phyloP scores from a whole-genome alignment of 1,140 invertebrate species.

The Papilio dardanus region DNA sequence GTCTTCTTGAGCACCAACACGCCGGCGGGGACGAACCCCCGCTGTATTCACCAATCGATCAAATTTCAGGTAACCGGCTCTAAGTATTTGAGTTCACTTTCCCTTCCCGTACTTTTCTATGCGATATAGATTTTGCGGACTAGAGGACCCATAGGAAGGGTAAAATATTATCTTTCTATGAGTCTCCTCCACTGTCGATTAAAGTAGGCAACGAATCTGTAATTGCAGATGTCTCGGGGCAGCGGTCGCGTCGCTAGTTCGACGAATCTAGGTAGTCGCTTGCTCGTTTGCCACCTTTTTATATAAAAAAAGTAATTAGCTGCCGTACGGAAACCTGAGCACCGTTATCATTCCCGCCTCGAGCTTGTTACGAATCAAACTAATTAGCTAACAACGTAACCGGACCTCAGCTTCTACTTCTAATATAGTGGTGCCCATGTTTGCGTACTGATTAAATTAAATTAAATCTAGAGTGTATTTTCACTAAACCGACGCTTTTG shows the following conservation, averaged over 20 bases:
- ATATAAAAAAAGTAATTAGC: no score
- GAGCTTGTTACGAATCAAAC: neutral
- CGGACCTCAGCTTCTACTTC: neutral
- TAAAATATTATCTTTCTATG: no score
- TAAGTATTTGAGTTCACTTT: constrained; percentile 30
- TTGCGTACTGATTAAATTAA: constrained; percentile 3
- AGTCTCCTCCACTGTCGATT: no score
- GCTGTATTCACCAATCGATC: constrained; percentile 78
- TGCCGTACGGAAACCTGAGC: constrained; percentile 31
- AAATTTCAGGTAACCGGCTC: constrained; percentile 78
- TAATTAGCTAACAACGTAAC: neutral
- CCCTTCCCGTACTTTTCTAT: no score
- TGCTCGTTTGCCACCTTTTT: no score
- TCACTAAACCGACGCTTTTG: neutral
- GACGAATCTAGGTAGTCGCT: no score
- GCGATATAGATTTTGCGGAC: no score
- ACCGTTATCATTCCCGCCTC: neutral
- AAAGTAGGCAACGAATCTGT: no score
- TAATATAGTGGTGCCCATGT: neutral
- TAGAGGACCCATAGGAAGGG: no score
- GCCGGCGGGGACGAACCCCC: constrained; percentile 77
- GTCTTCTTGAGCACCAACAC: constrained; percentile 81
- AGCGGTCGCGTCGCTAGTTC: no score
- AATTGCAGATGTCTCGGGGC: no score
- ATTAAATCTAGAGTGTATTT: neutral